Base-by-base conservation (phyloP, 2,888 invertebrate species). In the Hemistola chrysoprasaria region DNA sequence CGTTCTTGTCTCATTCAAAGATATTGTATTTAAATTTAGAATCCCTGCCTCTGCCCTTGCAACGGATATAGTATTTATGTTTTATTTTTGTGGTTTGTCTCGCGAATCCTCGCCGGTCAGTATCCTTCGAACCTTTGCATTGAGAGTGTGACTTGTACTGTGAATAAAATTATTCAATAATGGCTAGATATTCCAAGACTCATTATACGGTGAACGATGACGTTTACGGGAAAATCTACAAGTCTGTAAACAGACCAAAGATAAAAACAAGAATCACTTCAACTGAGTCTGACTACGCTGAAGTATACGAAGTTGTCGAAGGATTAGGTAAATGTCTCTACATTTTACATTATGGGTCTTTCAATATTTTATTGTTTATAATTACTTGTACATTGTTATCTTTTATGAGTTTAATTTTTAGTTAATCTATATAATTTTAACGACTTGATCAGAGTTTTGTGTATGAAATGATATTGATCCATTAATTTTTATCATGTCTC, bases 1-100 rank as follows among this genome's bases (percentile, higher is more conserved):
- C 52, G 70, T 70, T 64, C 60, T 65, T 71, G 71, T 56, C 59
- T 49, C 55, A 59, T 65, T 67, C 72, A 66, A 76, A 74, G 69
- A 68, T 77, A 65, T 71, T 62, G 69, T 69, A 82, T 83, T 85
- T 86, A 86, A 83, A 86, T 79, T 84, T 84, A 84, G 81, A 82
- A 79, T 74, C 71, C 74, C 71, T 78, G 67, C 68, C 65, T 65
- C 56, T 65, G 74, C 78, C 77, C 76, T 77, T 78, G 76, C 59
- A 52, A 63, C 63, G 56, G 62, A 55, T 61, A 45, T 46, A 59
- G 62, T 62, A 33, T 38, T 42, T 62, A 56, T 68, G 62, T 56
- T 60, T 65, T 60, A 50, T 52, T 71, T 64, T 59, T 62, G 58
- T 52, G 59, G 59, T n/a, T n/a, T 62, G 65, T 55, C 62, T 64